Conservation (phyloP, 2,113 vertebrate genomes). For the Dolichallabes microphthalmus region DNA sequence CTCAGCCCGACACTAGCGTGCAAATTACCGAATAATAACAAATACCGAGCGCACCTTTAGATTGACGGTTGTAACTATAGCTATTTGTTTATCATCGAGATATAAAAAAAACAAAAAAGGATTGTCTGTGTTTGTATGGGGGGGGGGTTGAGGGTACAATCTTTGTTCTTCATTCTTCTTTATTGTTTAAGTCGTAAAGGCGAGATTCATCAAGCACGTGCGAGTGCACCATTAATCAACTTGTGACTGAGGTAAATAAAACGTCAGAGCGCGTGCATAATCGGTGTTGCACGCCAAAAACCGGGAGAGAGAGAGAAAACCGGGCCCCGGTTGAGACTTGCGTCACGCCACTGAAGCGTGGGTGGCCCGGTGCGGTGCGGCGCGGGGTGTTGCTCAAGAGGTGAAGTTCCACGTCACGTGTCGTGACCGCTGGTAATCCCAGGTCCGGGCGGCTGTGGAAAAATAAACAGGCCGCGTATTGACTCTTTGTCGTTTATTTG, state of each 20-base stretch:
- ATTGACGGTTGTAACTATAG: neutral
- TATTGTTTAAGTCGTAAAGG: neutral
- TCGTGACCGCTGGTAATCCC: slow-evolving; percentile 30
- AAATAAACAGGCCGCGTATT: slow-evolving; percentile 6
- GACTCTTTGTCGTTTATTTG: slow-evolving; percentile 10
- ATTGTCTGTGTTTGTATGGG: neutral
- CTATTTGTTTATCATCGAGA: neutral
- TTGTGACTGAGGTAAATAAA: neutral
- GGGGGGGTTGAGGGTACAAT: no score
- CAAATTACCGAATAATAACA: neutral
- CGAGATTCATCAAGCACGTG: neutral
- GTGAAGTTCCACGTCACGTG: slow-evolving; percentile 28
- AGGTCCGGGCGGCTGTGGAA: slow-evolving; percentile 11
- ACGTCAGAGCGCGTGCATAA: neutral
- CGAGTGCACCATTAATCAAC: neutral
- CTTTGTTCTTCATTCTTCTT: neutral
- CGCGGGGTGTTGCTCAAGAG: slow-evolving; percentile 35
- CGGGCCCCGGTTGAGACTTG: neutral
- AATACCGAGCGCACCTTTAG: neutral
- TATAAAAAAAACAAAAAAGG: neutral
- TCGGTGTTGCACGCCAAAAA: neutral
- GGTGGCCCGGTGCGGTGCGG: slow-evolving; percentile 14
- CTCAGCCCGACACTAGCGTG: neutral
- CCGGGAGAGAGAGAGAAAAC: no score
- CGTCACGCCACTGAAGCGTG: neutral